These are phyloP conservation scores for Todiramphus saurophagus DNA, from an alignment of 2,113 vertebrate genomes.

Conservation along the genomic window DNA sequence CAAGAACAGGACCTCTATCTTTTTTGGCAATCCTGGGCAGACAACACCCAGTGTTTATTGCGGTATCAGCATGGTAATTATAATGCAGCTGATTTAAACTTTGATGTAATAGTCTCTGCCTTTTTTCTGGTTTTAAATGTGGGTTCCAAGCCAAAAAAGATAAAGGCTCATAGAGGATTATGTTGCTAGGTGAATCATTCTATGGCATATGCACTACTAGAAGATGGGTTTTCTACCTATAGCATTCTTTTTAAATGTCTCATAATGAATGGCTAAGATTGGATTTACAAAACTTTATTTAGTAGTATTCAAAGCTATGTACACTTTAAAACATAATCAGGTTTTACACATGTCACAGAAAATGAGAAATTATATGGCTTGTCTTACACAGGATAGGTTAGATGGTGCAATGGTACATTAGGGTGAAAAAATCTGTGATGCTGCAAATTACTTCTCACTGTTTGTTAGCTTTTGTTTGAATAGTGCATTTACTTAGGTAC, in stretches of 20 bases:
- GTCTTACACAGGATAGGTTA: neutral
- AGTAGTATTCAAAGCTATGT: neutral
- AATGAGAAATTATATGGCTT: neutral
- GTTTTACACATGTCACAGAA: neutral
- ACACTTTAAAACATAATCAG: neutral
- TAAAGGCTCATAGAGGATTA: slow-evolving; percentile 30
- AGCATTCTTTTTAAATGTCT: neutral
- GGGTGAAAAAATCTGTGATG: neutral
- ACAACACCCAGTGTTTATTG: slow-evolving; percentile 65
- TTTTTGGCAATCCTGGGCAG: slow-evolving; percentile 49
- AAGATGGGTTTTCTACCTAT: neutral
- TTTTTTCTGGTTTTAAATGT: slow-evolving; percentile 25
- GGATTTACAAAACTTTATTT: neutral
- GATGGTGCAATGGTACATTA: neutral
- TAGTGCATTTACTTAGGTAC: neutral
- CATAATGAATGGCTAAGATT: neutral
- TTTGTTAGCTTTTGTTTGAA: neutral
- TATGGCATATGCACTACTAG: neutral
- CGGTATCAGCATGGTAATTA: slow-evolving; percentile 55
- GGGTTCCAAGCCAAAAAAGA: slow-evolving; percentile 24
- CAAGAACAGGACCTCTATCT: slow-evolving; percentile 59
- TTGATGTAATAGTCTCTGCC: slow-evolving; percentile 40
- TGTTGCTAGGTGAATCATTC: slow-evolving; percentile 51
- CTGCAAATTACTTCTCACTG: neutral
- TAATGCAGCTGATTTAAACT: slow-evolving; percentile 66